Evolutionary conservation across 1,140 invertebrate genomes (phyloP).

Genomic region (Amyelois transitella): DNA sequence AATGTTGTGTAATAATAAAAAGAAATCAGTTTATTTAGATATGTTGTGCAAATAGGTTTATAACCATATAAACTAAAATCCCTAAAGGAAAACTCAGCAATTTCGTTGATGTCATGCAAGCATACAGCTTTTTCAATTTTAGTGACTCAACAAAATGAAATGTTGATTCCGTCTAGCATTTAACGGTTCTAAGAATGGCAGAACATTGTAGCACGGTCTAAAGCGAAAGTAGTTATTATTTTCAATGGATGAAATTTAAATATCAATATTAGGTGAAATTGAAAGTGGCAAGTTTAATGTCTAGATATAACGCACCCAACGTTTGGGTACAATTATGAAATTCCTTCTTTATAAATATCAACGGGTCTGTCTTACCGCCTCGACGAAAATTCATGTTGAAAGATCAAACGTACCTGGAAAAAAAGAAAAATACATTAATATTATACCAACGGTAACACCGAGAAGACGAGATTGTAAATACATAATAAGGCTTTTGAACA

Average conservation of each 20-base stretch:
- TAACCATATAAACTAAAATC: background rate
- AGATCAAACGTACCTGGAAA: slow-evolving; percentile 10
- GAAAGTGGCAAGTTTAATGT: no score
- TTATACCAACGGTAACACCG: background rate
- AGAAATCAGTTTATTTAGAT: no score
- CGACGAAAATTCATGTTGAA: background rate
- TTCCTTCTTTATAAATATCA: background rate
- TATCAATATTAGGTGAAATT: no score
- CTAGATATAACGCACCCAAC: no score
- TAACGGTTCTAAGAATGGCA: slow-evolving; percentile 17
- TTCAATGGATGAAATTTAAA: background rate
- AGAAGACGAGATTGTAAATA: no score
- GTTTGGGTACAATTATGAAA: background rate
- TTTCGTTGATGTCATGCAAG: slow-evolving; percentile 3
- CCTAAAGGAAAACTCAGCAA: background rate
- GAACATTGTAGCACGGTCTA: background rate
- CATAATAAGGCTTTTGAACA: no score
- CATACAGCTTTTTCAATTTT: background rate
- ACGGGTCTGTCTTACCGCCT: slow-evolving; percentile 4
- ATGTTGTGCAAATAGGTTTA: no score
- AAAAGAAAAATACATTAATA: slow-evolving; percentile 3
- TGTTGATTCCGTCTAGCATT: slow-evolving; percentile 17
- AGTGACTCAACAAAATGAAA: slow-evolving; percentile 13
- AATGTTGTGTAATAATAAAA: slow-evolving; percentile 14
- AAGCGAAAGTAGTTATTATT: background rate